Evolutionary conservation across 64 coral and sea anemone genomes (phyloP), one percentile per base, ranked within the genome.

Genomic region (Montipora cactus): DNA sequence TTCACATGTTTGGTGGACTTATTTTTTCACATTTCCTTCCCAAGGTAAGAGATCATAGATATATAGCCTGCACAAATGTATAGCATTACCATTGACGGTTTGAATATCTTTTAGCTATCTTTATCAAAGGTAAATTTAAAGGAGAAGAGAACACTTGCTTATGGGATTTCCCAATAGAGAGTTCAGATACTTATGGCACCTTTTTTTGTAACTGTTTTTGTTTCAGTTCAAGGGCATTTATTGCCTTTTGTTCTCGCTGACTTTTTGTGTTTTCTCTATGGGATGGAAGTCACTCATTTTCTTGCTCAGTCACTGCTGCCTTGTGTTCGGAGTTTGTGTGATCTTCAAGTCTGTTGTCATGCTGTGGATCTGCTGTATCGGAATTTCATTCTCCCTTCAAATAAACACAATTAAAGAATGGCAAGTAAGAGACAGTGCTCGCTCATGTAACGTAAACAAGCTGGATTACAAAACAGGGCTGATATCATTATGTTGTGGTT

Each of bases 11-110:
- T 45, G 90, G 90, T 5, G 76, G 84, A 49, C 70, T 91, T 5
- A 4, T 92, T 67, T 73, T 95, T 16, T 92, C 94, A 15, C n/a
- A 18, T 79, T 82, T 83, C 72, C 62, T 83, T 84, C 83, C 94
- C 5, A 12, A 88, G 85, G 94, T 92, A 47, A 59, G 12, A 37
- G 37, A 37, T 2, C 37, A 37, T 37, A 37, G 37, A 37, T 37
- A 37, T 37, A 37, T 37, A 37, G 1, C 37, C 37, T 37, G 37
- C 37, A 37, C 37, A 37, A 37, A 37, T 37, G 37, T 37, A 37
- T 37, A 37, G 37, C 37, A 37, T 37, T 37, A 37, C 37, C 37
- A 37, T 37, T 37, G 37, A 37, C 37, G 37, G 37, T 37, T 37
- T 37, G 37, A 37, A 37, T 37, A 37, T 37, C 37, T 37, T 37